These are phyloP conservation scores for Pelodytes ibericus DNA, from an alignment of 2,797 vertebrate species.

Conservation along the genomic window DNA sequence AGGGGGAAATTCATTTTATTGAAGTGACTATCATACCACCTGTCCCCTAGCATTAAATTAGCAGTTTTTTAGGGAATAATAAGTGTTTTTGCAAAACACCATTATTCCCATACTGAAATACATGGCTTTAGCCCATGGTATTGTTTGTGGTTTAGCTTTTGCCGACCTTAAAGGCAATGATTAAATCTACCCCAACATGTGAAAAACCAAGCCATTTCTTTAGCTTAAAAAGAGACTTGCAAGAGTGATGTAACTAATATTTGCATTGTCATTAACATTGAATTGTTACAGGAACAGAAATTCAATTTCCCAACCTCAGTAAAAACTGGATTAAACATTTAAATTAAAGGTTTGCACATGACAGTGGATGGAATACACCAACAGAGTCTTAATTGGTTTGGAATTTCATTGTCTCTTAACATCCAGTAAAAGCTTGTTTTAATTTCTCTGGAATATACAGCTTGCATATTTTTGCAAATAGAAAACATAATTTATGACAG, in stretches of 20 bases:
- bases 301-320: neutral
- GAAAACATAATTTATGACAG: constrained; percentile 19
- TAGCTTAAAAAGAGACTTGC: no score
- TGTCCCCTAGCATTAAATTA: no score
- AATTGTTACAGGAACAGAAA: neutral
- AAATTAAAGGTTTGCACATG: constrained; percentile 9
- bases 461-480: constrained; percentile 21
- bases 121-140: no score
- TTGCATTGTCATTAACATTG: neutral
- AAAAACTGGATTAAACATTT: constrained; percentile 21
- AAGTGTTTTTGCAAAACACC: no score
- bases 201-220: neutral
- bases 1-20: no score
- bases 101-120: no score
- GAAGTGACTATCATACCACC: no score
- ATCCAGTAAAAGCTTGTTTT: constrained; percentile 10
- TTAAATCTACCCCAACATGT: no score
- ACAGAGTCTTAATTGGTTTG: constrained; percentile 12
- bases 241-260: neutral
- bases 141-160: no score
- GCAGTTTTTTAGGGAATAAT: no score
- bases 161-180: no score
- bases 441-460: constrained; percentile 21
- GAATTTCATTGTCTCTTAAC: constrained; percentile 25
- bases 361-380: constrained; percentile 10